Evolutionary conservation across 2,888 invertebrate genomes (phyloP), one percentile per base, ranked within the genome.

Genomic region (Colostygia pectinataria): DNA sequence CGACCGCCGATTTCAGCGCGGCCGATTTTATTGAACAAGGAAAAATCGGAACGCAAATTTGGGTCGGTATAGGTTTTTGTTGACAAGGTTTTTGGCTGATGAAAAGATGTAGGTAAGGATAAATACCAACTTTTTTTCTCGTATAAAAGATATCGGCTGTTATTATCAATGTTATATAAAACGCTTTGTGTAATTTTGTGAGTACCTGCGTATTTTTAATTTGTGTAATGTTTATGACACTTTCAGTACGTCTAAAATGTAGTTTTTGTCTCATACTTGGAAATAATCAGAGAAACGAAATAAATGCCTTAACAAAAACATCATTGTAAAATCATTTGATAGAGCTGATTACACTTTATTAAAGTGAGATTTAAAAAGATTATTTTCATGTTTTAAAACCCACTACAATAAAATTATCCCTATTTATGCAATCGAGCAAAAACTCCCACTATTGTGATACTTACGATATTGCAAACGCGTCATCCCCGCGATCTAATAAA

Each of bases 401-500:
- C 9, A 4, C 8, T 10, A 2, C 13, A 29, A 29, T 20, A 33
- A 20, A 33, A 20, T 18, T 6, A 18, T 18, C 20, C 20, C 5
- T 20, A 1, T 6, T 20, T 4, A 2, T 6, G 18, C 20, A 20
- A 6, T 20, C 2, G 20, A 20, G 20, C 20, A 20, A 20, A 4
- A 46, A 37, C 44, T 44, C 32, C 37, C 24, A 61, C 57, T 59
- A 62, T 39, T n/a, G n/a, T 38, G 13, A 50, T 38, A 27, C 52
- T 46, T 57, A 57, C 71, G 71, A 69, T 70, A 71, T 70, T 72
- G 69, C 70, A 68, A 72, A 74, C 73, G 72, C 69, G 71, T 66
- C 77, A 75, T 66, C 80, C 77, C 61, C 66, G 64, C 74, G 77
- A 80, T 78, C 77, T 80, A 83, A 83, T 83, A 81, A 81, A 81